phyloP scores from a whole-genome alignment of 2,113 vertebrate species.

The Octodon degus region DNA sequence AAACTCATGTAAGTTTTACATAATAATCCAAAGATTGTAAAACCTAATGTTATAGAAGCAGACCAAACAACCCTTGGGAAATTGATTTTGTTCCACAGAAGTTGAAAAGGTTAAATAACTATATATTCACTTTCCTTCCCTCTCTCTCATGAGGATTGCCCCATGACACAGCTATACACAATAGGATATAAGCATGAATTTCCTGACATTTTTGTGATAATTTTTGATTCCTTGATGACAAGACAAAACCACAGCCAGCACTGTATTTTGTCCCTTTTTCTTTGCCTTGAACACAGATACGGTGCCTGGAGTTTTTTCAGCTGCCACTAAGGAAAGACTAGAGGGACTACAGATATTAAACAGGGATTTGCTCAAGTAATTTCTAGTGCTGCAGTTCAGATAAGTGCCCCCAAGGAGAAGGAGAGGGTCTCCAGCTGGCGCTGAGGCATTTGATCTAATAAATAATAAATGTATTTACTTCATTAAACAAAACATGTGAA shows the following conservation, averaged over 20 bases:
- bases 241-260: background rate
- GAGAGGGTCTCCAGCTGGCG: conserved; percentile 46
- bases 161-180: background rate
- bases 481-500: conserved; percentile 56
- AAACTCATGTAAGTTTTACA: background rate
- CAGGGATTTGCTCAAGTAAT: conserved; percentile 61
- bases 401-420: conserved; percentile 58
- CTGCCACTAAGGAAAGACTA: background rate
- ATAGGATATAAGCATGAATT: background rate
- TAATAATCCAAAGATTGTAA: background rate
- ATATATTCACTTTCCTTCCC: background rate
- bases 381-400: conserved; percentile 54
- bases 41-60: background rate
- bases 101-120: background rate
- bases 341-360: conserved; percentile 55
- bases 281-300: background rate
- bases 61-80: background rate
- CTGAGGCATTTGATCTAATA: conserved; percentile 37
- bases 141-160: background rate
- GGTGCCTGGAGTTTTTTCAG: conserved; percentile 34
- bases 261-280: background rate
- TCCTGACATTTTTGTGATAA: background rate
- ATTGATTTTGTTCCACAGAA: background rate
- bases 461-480: conserved; percentile 66
- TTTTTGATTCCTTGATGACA: background rate